These are phyloP conservation scores for Diarsia dahlii DNA, from an alignment of 2,888 invertebrate genomes.

Conservation along the genomic window DNA sequence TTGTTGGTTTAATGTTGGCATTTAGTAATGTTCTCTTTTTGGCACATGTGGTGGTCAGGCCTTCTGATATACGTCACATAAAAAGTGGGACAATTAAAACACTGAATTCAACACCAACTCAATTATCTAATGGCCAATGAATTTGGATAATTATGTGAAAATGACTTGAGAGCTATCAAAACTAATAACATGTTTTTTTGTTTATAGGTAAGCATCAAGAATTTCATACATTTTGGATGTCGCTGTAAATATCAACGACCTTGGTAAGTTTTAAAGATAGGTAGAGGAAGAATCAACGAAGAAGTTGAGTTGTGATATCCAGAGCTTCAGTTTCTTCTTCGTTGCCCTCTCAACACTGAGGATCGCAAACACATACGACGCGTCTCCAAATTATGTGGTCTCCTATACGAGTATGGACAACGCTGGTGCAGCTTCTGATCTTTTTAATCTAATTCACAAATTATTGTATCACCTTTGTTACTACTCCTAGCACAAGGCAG, in stretches of 20 bases:
- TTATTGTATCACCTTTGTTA: background rate
- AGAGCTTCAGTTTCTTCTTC: background rate
- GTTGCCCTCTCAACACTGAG: background rate
- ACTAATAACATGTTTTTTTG: slow-evolving; percentile 40
- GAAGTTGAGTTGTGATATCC: background rate
- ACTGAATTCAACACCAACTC: no score
- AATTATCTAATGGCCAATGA: no score
- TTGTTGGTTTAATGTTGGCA: slow-evolving; percentile 26
- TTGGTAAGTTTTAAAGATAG: slow-evolving; percentile 5
- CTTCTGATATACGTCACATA: background rate
- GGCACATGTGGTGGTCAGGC: background rate
- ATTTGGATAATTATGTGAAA: background rate
- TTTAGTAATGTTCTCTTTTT: slow-evolving; percentile 25
- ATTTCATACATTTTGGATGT: background rate
- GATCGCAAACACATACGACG: background rate
- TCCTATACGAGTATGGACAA: background rate
- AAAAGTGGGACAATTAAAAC: background rate
- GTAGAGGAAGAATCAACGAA: background rate
- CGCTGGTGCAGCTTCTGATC: background rate
- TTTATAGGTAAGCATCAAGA: slow-evolving; percentile 55
- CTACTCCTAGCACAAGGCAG: background rate
- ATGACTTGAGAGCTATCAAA: background rate
- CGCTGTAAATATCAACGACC: background rate
- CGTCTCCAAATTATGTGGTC: background rate
- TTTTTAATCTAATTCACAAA: background rate